Conservation (phyloP, 1,140 invertebrate species). For the Ylistrum balloti region DNA sequence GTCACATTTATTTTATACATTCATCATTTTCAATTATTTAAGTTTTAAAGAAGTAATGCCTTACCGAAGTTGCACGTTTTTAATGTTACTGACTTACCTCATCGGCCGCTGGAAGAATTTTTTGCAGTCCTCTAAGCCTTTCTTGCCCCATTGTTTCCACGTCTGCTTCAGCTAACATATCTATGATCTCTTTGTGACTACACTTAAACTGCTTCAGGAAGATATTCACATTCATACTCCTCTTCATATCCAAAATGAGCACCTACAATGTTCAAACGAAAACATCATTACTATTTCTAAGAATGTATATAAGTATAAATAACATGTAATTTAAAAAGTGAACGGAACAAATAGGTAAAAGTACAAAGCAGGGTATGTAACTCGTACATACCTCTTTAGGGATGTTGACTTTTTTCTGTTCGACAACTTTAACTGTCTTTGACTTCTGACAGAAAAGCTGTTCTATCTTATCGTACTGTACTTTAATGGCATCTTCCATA, state of each 20-base stretch:
- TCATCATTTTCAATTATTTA: too few species aligned
- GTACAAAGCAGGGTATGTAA: neutral
- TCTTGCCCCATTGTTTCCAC: constrained; percentile 96
- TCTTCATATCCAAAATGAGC: constrained; percentile 86
- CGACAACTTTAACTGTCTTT: constrained; percentile 63
- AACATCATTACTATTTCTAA: too few species aligned
- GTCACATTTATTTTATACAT: too few species aligned
- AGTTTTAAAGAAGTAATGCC: too few species aligned
- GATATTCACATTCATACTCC: constrained; percentile 98
- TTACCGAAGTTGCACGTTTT: too few species aligned
- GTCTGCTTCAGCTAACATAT: constrained; percentile 91
- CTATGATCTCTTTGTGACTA: constrained; percentile 95
- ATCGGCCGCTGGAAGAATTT: constrained; percentile 95
- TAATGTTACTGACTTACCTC: constrained; percentile 86
- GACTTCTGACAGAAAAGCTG: constrained; percentile 80
- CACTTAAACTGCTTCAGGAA: constrained; percentile 96
- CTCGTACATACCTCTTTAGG: constrained; percentile 75
- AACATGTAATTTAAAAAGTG: too few species aligned
- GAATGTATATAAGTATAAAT: too few species aligned
- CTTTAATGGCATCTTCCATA: constrained; percentile 88
- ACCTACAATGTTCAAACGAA: constrained; percentile 52
- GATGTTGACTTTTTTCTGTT: constrained; percentile 78
- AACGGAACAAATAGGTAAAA: too few species aligned
- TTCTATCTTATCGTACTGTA: constrained; percentile 81
- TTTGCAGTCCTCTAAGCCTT: constrained; percentile 93